A percentile compares a stretch with the other conserved stretches of the same genome.
Conservation (phyloP, 1,140 invertebrate species). For the Himalopsyche phryganea region DNA sequence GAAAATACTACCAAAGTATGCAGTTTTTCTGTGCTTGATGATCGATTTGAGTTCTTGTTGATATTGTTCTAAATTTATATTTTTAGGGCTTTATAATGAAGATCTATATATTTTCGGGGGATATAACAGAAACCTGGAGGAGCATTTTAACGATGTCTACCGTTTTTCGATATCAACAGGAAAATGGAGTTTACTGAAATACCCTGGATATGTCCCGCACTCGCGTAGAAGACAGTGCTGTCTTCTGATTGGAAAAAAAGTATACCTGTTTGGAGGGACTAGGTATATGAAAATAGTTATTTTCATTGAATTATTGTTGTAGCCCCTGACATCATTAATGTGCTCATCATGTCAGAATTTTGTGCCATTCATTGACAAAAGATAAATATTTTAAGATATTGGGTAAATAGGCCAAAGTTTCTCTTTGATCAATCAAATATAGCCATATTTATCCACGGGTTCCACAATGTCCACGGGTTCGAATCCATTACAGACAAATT, state of each 20-base stretch:
- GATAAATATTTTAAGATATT: too few relatives aligned
- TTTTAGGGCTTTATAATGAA: conserved; percentile 70
- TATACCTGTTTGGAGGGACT: conserved; percentile 84
- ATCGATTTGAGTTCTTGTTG: too few relatives aligned
- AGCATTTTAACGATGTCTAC: conserved; percentile 81
- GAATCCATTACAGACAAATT: too few relatives aligned
- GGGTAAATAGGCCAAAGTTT: too few relatives aligned
- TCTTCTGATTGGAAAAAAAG: conserved; percentile 63
- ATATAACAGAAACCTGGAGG: conserved; percentile 69
- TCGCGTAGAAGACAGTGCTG: conserved; percentile 76
- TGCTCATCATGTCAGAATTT: too few relatives aligned
- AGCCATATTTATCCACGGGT: too few relatives aligned
- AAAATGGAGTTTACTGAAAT: conserved; percentile 61
- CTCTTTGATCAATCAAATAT: too few relatives aligned
- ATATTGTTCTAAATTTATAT: conserved; percentile 21
- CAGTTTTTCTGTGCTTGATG: too few relatives aligned
- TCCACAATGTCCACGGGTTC: too few relatives aligned
- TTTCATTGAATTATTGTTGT: conserved; percentile 8
- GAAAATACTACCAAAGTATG: too few relatives aligned
- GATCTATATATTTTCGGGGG: conserved; percentile 85
- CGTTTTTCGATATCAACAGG: conserved; percentile 63
- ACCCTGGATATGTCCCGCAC: conserved; percentile 60
- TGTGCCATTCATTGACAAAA: too few relatives aligned
- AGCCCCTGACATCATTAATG: neutral
- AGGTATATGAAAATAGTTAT: conserved; percentile 51